Evolutionary conservation across 2,888 invertebrate species (phyloP).

Genomic region (Rhamnusium bicolor): DNA sequence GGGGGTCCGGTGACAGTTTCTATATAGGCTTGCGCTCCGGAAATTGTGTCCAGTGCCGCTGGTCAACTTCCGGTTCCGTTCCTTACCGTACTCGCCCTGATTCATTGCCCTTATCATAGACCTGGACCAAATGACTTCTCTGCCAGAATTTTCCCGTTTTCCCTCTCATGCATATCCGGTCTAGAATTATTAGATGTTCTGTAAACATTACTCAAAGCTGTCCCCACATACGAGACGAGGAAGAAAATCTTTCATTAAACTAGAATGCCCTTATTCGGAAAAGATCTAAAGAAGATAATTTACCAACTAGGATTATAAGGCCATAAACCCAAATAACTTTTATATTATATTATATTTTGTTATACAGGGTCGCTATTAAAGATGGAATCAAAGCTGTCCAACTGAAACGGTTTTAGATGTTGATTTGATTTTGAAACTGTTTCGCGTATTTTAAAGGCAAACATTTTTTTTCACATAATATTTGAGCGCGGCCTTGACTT

Average conservation of each 20-base stretch:
- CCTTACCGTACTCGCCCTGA: conserved; percentile 60
- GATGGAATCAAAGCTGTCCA: neutral
- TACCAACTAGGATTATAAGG: neutral
- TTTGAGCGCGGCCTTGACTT: too few relatives aligned
- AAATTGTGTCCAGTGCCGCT: conserved; percentile 71
- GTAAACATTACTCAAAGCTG: conserved; percentile 27
- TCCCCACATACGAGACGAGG: conserved; percentile 4
- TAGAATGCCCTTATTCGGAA: neutral
- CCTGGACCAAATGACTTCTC: conserved; percentile 59
- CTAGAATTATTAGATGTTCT: conserved; percentile 35
- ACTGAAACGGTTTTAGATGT: too few relatives aligned
- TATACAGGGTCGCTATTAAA: neutral
- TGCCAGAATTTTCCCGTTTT: conserved; percentile 36
- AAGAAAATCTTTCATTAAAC: conserved; percentile 6
- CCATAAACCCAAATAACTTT: neutral
- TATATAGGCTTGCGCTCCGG: conserved; percentile 68
- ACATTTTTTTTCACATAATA: too few relatives aligned
- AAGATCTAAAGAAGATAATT: neutral
- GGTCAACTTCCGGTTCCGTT: conserved; percentile 69
- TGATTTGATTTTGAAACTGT: too few relatives aligned
- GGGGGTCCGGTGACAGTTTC: conserved; percentile 65
- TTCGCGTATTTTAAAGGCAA: too few relatives aligned
- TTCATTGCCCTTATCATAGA: conserved; percentile 64
- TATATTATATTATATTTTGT: neutral
- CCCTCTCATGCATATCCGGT: conserved; percentile 42